Evolutionary conservation across 2,888 invertebrate genomes (phyloP).

Genomic region (Drosophila limbata): DNA sequence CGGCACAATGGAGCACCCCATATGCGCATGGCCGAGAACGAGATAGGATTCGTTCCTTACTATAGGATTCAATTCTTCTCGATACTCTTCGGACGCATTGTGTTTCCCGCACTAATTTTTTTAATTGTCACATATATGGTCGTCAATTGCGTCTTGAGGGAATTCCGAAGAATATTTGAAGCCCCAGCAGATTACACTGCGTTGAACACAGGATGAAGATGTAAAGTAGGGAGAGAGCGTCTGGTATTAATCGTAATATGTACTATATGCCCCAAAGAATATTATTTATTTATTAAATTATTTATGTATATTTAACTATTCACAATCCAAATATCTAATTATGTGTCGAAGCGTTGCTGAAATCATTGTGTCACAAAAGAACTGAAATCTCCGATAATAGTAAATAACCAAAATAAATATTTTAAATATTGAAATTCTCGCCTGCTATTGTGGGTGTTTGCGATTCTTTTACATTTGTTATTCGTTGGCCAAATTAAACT

Average conservation of each 20-base stretch:
- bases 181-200: not conserved
- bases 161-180: not conserved
- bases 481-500: no score
- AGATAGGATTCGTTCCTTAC: constrained; percentile 63
- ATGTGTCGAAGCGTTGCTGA: not conserved
- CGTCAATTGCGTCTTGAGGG: not conserved
- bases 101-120: constrained; percentile 22
- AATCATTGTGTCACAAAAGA: not conserved
- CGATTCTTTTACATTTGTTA: no score
- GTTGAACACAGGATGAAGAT: not conserved
- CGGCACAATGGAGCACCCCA: constrained; percentile 70
- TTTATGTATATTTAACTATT: not conserved
- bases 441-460: no score
- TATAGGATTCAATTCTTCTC: constrained; percentile 60
- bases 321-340: not conserved
- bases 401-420: not conserved
- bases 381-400: constrained; percentile 1
- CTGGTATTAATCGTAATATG: not conserved
- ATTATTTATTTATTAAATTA: not conserved
- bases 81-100: constrained; percentile 37
- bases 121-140: constrained; percentile 4
- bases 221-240: not conserved
- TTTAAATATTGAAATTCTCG: not conserved
- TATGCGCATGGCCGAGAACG: constrained; percentile 54
- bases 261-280: not conserved